Conservation (phyloP, 2,113 vertebrate species). For the Aviceda subcristata region DNA sequence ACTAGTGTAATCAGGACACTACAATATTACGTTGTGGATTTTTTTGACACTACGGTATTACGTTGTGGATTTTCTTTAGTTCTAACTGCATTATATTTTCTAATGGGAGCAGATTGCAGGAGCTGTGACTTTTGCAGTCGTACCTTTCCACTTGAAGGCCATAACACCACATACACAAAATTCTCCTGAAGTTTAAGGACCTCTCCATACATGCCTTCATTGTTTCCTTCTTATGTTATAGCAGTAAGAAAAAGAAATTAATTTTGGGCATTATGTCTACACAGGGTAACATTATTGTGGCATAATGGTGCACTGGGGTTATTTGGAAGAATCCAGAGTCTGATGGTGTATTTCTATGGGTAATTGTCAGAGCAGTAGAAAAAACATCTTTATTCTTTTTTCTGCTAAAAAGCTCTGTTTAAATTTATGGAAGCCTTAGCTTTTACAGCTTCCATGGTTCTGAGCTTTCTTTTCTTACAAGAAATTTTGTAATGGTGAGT, state of each 20-base stretch:
- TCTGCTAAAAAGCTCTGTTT: background rate
- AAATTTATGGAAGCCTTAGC: background rate
- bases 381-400: background rate
- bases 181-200: background rate
- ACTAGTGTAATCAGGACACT: background rate
- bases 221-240: background rate
- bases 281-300: background rate
- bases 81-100: background rate
- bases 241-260: background rate
- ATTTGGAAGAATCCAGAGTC: background rate
- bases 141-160: background rate
- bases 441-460: background rate
- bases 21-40: background rate
- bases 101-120: background rate
- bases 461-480: background rate
- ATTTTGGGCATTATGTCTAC: background rate
- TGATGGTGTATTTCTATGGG: background rate
- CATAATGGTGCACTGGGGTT: background rate
- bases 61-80: background rate
- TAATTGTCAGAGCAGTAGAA: background rate
- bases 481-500: background rate
- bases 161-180: fast-evolving
- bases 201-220: background rate
- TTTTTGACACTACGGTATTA: background rate
- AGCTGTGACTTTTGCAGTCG: background rate